Evolutionary conservation across 1,140 invertebrate species (phyloP), one percentile per base, ranked within the genome.

Genomic region (Propsilocerus akamusi): DNA sequence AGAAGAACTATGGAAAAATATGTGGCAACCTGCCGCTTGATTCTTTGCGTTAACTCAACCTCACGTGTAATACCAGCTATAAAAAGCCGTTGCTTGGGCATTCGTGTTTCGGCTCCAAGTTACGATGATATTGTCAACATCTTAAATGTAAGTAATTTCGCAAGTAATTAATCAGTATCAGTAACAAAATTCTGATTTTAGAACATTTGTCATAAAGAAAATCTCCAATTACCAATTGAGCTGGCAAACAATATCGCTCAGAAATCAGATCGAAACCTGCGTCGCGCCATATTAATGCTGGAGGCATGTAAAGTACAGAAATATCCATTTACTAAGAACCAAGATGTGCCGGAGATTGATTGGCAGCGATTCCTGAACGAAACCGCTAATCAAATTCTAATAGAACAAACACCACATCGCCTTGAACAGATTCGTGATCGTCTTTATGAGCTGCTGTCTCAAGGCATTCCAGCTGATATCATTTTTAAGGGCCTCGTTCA

Each of bases 1-100:
- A 77, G 97, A 56, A 72, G 97, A 52, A 99, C 97, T 1, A 99
- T 99, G 96, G 97, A 99, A 67, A 99, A 99, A 60, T 99, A 99
- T 66, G 85, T 96, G 52, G 70, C 79, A 12, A 95, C 92, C 7
- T 99, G 97, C 68, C 78, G 97, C 25, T 68, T 99, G 0, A 95
- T 99, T 60, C 71, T 99, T 1, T 91, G 89, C 58, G 87, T 91
- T 6, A 95, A 96, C 63, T 96, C 92, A 5, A 93, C 85, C 22
- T 97, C 91, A 28, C 75, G 86, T 58, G 89, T 99, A 2, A 92
- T 96, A 58, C 91, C 92, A 12, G 93, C 97, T 17, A 95, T 99
- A 52, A 75, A 81, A 53, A 97, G 93, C 53, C 74, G 97, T 63
- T 99, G 95, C 68, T 74, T 99, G 22, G 81, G 81, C 20, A 80